phyloP scores from a whole-genome alignment of 2,888 invertebrate species.

The Cataglyphis rosenhaueri region DNA sequence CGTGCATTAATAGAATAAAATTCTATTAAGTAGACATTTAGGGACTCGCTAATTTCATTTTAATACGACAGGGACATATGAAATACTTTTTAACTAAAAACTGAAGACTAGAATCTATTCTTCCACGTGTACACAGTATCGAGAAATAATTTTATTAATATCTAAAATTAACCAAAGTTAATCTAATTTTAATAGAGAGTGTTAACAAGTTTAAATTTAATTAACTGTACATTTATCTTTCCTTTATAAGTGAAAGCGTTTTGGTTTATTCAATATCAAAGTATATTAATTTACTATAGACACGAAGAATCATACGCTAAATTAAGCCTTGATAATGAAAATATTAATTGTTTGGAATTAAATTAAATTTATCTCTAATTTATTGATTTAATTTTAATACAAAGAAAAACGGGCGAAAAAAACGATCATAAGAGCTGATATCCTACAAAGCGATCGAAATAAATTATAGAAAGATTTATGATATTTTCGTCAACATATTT shows the following conservation, averaged over 20 bases:
- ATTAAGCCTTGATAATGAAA: not conserved
- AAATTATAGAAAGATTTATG: not conserved
- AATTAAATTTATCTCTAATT: not conserved
- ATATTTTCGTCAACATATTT: conserved; percentile 13
- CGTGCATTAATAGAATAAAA: conserved; percentile 8
- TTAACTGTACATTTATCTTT: conserved; percentile 9
- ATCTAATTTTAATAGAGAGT: not conserved
- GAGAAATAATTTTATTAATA: conserved; percentile 21
- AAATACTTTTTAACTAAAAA: conserved; percentile 33
- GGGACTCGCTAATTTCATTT: conserved; percentile 3
- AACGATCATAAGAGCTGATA: not conserved
- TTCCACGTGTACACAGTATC: not conserved
- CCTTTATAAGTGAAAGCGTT: not conserved
- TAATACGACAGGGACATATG: not conserved
- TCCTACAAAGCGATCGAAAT: not conserved
- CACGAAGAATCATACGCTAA: not conserved
- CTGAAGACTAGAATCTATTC: conserved; percentile 23
- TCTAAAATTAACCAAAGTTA: conserved; percentile 31
- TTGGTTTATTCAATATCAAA: not conserved
- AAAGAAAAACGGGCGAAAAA: not conserved
- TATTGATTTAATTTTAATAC: not conserved
- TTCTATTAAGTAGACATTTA: conserved; percentile 28
- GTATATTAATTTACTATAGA: not conserved
- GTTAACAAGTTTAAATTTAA: conserved; percentile 16
- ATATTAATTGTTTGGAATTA: conserved; percentile 7